Base-by-base conservation (phyloP, 37 sponge, comb jelly and placozoan species). In the Corticium candelabrum region DNA sequence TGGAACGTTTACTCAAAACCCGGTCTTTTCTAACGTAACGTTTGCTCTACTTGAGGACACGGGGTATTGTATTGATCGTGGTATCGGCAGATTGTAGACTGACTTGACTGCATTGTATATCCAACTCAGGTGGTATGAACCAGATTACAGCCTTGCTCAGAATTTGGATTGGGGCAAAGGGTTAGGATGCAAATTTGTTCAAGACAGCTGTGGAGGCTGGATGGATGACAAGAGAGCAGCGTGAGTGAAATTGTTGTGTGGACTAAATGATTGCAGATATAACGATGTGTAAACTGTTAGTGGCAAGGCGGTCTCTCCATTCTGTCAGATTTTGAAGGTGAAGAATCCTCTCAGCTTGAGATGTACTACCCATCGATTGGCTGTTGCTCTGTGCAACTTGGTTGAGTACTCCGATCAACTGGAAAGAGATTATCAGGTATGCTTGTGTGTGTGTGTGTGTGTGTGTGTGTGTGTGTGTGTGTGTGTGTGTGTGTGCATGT, bases 11-110 rank as follows among this genome's bases (percentile, higher is more conserved):
- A 32, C 30, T 1, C 34, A 2, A 15, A 34, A 68, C 40, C 69
- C 69, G 5, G 62, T 81, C 0, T 30, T 83, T 0, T 85, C 87
- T 7, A 39, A 75, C 11, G 40, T 90, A 34, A 90, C 90, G 39
- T 73, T 90, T 33, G 87, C 90, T 7, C 56, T 86, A 39, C 41
- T 90, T 29, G 76, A 90, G 41, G 90, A 90, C 74, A 80, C 90
- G 5, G 90, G 90, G 90, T 90, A 57, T 70, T 81, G 35, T 27
- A 2, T 3, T 67, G 31, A 67, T 1, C 21, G 27, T 2, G 2
- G 2, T 79, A 68, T n/a, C n/a, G n/a, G n/a, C n/a, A n/a, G 15
- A 50, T 34, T 3, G 41, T 7, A 4, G 5, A 76, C 11, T 11
- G 29, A 76, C 37, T 34, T 5, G 38, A 68, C 39, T 37, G 33